Percentiles rank a stretch among this genome's conserved stretches.
Conservation (phyloP, 2,797 vertebrate species). For the Spondyliosoma cantharus region DNA sequence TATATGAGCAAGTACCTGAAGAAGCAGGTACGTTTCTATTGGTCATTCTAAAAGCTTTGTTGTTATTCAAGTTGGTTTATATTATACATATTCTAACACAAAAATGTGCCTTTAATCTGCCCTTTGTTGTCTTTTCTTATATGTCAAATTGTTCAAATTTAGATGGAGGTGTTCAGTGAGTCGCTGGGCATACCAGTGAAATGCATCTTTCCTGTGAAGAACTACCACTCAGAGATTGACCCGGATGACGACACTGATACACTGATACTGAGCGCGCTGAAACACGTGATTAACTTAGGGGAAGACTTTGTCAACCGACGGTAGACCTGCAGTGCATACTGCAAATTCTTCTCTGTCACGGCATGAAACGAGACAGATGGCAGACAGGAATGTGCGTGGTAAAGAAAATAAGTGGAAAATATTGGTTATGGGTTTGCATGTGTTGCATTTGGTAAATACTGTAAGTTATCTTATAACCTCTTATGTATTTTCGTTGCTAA, state of each 20-base stretch:
- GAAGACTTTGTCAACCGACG: conserved; percentile 27
- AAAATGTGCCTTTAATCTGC: background rate
- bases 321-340: background rate
- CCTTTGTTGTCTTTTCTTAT: background rate
- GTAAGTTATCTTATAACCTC: background rate
- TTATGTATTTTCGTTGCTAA: background rate
- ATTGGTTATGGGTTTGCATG: background rate
- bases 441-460: background rate
- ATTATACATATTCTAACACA: background rate
- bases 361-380: background rate
- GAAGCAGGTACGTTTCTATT: conserved; percentile 35
- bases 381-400: background rate
- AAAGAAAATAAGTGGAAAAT: background rate
- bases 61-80: background rate
- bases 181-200: conserved; percentile 71
- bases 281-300: conserved; percentile 52
- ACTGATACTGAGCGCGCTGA: conserved; percentile 43
- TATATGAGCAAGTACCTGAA: conserved; percentile 37
- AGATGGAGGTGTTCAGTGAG: conserved; percentile 61
- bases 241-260: conserved; percentile 37
- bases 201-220: conserved; percentile 80
- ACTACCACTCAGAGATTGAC: conserved; percentile 52
- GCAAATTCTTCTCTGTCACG: background rate
- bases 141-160: background rate
- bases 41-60: background rate